Evolutionary conservation across 2,113 vertebrate genomes (phyloP).

Genomic region (Sinosuthora webbiana): DNA sequence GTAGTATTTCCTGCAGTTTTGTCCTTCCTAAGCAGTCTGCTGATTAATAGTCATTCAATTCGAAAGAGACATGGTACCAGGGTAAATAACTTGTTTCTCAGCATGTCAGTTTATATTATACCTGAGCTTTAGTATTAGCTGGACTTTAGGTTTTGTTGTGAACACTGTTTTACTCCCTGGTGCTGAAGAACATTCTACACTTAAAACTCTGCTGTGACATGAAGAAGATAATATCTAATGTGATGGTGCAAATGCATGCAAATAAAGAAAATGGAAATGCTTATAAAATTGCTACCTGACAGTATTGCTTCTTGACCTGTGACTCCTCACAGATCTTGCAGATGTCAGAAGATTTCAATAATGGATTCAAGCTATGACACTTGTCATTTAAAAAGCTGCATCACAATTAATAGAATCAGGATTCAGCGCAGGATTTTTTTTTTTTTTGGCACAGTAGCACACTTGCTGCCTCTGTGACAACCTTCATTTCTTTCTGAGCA

Average conservation of each 20-base stretch:
- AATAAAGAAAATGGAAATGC: conserved; percentile 28
- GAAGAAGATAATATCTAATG: neutral
- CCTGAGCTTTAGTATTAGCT: neutral
- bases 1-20: neutral
- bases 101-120: neutral
- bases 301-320: conserved; percentile 41
- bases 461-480: conserved; percentile 42
- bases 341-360: conserved; percentile 41
- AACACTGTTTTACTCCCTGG: neutral
- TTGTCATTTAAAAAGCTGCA: conserved; percentile 56
- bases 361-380: conserved; percentile 30
- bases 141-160: neutral
- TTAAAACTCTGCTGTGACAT: neutral
- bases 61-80: neutral
- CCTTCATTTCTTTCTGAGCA: conserved; percentile 71
- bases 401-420: conserved; percentile 55
- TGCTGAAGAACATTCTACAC: neutral
- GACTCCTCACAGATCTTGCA: conserved; percentile 25
- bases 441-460: conserved; percentile 8
- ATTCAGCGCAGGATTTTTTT: conserved; percentile 9
- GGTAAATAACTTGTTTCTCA: neutral
- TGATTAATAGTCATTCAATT: neutral
- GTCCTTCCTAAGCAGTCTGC: neutral
- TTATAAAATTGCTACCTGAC: conserved; percentile 14
- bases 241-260: neutral